Base-by-base conservation (phyloP, 2,888 invertebrate species). In the Tortricodes alternella region DNA sequence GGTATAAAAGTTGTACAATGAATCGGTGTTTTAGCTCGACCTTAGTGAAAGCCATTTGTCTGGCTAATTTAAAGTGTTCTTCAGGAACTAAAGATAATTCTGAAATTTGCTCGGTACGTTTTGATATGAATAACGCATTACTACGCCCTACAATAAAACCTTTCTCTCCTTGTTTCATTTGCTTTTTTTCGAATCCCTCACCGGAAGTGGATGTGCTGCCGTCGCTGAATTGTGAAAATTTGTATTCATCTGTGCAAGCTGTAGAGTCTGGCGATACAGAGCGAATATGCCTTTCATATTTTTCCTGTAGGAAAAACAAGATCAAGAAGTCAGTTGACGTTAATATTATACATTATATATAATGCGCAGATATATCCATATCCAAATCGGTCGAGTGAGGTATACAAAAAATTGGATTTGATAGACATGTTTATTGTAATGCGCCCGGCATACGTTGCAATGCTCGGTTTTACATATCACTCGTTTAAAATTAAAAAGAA, bases 271-370 rank as follows among this genome's bases (percentile, higher is more conserved):
- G 83, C 9, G 76, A 79, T 3, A 87, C 74, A 11, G 80, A 81
- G 11, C 73, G 72, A 48, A 89, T 68, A 43, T 84, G 85, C 55
- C 63, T 66, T 61, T 89, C 89, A 46, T 84, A 67, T 7, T 60
- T 74, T 62, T 88, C 83, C 89, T 89, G 59, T 27, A 58, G 62
- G 24, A 9, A 15, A 27, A 23, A 23, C 5, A 29, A 29, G n/a
- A n/a, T n/a, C n/a, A n/a, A n/a, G n/a, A n/a, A n/a, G n/a, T n/a
- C n/a, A n/a, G n/a, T n/a, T n/a, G n/a, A n/a, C n/a, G n/a, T n/a
- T n/a, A n/a, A n/a, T n/a, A n/a, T n/a, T n/a, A n/a, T n/a, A n/a
- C n/a, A n/a, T n/a, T n/a, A n/a, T n/a, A n/a, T n/a, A n/a, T n/a
- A n/a, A n/a, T n/a, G n/a, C n/a, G n/a, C n/a, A n/a, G n/a, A n/a